These are phyloP conservation scores for Steinernema carpocapsae DNA, from an alignment of 2,888 invertebrate species.

Conservation along the genomic window DNA sequence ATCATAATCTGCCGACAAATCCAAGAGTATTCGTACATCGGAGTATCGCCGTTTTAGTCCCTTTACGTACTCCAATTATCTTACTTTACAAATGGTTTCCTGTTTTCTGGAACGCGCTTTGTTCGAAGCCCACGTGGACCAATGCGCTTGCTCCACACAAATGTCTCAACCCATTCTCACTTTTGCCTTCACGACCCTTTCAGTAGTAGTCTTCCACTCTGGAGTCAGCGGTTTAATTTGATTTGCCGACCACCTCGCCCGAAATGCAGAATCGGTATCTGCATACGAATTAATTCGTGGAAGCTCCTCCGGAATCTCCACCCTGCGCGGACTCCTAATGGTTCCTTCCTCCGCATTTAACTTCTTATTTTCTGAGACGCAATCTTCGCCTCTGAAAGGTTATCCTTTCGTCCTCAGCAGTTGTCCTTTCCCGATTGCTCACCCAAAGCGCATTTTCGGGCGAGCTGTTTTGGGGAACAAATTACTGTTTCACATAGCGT, in stretches of 20 bases:
- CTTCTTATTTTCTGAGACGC: conserved; percentile 5
- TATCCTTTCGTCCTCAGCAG: background rate
- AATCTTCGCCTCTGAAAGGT: background rate
- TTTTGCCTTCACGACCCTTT: too few species aligned
- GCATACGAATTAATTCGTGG: conserved; percentile 8
- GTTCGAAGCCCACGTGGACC: too few species aligned
- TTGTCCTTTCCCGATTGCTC: background rate
- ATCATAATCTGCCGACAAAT: conserved; percentile 45
- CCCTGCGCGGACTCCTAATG: conserved; percentile 9
- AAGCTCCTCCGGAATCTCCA: background rate
- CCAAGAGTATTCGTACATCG: conserved; percentile 44
- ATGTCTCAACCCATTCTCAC: too few species aligned
- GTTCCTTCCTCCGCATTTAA: conserved; percentile 2
- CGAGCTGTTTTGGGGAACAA: too few species aligned
- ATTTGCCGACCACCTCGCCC: background rate
- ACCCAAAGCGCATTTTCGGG: too few species aligned
- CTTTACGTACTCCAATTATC: background rate
- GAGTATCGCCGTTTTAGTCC: conserved; percentile 1
- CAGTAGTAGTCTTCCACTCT: too few species aligned
- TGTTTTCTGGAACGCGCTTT: background rate
- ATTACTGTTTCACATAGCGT: too few species aligned
- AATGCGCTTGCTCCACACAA: too few species aligned
- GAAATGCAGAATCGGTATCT: background rate
- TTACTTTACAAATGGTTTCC: background rate
- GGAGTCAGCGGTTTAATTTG: background rate